Base-by-base conservation (phyloP, 2,113 vertebrate species). In the Pantherophis guttatus region DNA sequence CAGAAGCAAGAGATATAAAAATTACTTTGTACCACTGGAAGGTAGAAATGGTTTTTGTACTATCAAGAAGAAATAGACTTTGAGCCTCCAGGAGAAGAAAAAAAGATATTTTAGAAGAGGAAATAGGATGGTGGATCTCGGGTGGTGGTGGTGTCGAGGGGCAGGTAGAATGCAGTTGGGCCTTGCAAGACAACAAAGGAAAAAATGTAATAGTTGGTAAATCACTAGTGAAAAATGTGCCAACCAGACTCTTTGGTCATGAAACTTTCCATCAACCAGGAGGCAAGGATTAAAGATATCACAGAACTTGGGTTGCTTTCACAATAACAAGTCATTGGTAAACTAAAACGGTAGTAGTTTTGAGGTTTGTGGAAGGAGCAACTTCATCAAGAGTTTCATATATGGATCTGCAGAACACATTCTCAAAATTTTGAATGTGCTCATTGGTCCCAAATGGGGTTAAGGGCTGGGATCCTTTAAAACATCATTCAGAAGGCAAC, bases 111-210 rank as follows among this genome's bases (percentile, higher is more conserved):
- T 44, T 44, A 39, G 3, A 81, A 44, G 75, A 81, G 17, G 19
- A 44, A 44, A 44, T 6, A 44, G 33, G 33, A 81, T 21, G 33
- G 33, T 10, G 17, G 17, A 44, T 44, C 75, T 2, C 5, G 65
- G 13, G 57, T 0, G 1, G 19, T 6, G 6, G 19, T 2, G 0
- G 57, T 48, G 44, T 48, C 44, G 44, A 9, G n/a, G 29, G 62
- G 29, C 70, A 81, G 17, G 70, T 81, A 81, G 33, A 81, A 81
- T 81, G 70, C 17, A 81, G 33, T 17, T 39, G 13, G 70, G 33
- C 33, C 33, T 81, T 39, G 33, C 15, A 81, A 81, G 70, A 81
- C 17, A 21, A 39, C 33, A 39, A 81, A 39, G 70, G 12, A 6
- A 9, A 8, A 81, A 81, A 17, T 39, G 33, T 39, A 39, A 81